These are phyloP conservation scores for Oligia fasciuncula DNA, from an alignment of 2,888 invertebrate genomes.

Conservation along the genomic window DNA sequence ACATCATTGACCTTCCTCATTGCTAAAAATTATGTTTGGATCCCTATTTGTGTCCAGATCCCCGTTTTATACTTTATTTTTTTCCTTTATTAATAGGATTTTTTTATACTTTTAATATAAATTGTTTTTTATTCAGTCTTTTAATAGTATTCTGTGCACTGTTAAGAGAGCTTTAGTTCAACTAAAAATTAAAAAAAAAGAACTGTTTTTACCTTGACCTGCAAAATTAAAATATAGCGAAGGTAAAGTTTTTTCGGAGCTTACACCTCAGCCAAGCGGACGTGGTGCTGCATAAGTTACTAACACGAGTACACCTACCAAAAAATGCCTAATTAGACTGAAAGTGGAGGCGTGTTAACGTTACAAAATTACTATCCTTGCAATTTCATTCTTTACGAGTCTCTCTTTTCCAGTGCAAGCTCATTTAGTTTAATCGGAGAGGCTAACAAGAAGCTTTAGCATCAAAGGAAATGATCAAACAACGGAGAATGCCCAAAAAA, in stretches of 20 bases:
- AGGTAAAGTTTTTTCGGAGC: slow-evolving; percentile 34
- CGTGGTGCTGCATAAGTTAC: slow-evolving; percentile 45
- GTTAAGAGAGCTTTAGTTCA: neutral
- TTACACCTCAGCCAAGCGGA: slow-evolving; percentile 7
- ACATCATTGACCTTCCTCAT: no score
- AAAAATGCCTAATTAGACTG: slow-evolving; percentile 45
- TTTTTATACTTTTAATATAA: no score
- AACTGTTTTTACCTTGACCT: slow-evolving; percentile 34
- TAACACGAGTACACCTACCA: slow-evolving; percentile 29
- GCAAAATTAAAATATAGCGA: slow-evolving; percentile 27
- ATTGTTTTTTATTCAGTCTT: no score
- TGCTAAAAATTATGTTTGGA: neutral
- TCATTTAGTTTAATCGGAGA: neutral
- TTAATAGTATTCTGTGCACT: no score
- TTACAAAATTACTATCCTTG: neutral
- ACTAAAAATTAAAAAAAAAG: neutral
- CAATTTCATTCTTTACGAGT: neutral
- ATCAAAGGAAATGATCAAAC: neutral
- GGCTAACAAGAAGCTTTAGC: no score
- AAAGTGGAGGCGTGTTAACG: neutral
- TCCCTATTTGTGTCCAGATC: neutral
- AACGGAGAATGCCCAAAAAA: neutral
- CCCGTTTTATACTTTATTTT: no score
- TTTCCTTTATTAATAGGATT: no score
- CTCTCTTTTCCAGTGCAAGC: neutral